Percentiles rank a stretch among this genome's conserved stretches.
phyloP scores from a whole-genome alignment of 2,797 vertebrate species.

The Manis pentadactyla region DNA sequence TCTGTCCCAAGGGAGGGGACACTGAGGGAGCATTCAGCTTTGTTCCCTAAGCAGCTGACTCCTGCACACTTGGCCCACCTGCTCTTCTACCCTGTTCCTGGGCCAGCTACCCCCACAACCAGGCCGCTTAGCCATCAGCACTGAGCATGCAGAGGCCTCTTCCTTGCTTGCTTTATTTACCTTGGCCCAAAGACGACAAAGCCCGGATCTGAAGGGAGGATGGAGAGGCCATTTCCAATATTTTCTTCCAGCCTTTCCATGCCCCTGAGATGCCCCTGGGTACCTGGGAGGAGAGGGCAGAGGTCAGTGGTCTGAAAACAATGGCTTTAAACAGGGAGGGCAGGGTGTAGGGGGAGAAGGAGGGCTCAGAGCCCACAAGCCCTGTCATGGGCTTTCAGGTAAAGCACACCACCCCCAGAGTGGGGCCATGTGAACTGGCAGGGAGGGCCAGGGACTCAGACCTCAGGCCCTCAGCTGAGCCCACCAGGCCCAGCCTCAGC shows the following conservation, averaged over 20 bases:
- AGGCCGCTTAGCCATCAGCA: slow-evolving; percentile 64
- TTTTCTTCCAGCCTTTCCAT: slow-evolving; percentile 70
- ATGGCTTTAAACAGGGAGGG: slow-evolving; percentile 50
- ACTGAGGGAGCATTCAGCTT: background rate
- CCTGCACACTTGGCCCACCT: background rate
- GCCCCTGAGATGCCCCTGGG: slow-evolving; percentile 72
- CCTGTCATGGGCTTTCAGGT: background rate
- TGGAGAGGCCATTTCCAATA: slow-evolving; percentile 83
- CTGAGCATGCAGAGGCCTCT: slow-evolving; percentile 79
- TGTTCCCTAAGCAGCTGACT: background rate
- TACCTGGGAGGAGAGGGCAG: slow-evolving; percentile 64
- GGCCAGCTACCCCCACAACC: background rate
- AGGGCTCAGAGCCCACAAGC: background rate
- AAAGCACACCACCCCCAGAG: background rate
- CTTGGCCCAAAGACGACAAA: slow-evolving; percentile 83
- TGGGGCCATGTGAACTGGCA: background rate
- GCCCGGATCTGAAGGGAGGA: slow-evolving; percentile 79
- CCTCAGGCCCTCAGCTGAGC: background rate
- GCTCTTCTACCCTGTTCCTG: background rate
- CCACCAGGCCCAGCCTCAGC: background rate
- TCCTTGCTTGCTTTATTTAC: slow-evolving; percentile 86
- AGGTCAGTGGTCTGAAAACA: slow-evolving; percentile 75
- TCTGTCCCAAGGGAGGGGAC: background rate
- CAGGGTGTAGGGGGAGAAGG: background rate
- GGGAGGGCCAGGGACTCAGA: background rate